phyloP scores from a whole-genome alignment of 2,888 invertebrate species.

The Synergus japonicus region DNA sequence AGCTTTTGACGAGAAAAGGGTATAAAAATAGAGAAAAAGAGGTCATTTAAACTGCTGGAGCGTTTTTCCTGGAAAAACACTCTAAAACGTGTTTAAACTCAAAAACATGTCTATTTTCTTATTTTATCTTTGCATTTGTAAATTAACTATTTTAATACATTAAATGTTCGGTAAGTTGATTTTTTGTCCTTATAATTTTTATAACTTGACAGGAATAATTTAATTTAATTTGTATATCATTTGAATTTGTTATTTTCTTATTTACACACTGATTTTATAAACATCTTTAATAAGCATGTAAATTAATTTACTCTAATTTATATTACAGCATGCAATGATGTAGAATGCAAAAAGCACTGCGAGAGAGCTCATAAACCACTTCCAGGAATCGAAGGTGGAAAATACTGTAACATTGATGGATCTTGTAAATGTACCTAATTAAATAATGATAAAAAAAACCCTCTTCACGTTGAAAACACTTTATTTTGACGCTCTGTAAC shows the following conservation, averaged over 20 bases:
- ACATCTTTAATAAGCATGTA: background rate
- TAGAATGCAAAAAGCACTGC: background rate
- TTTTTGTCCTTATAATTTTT: no score
- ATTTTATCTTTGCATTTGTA: no score
- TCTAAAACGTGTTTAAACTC: background rate
- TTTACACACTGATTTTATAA: background rate
- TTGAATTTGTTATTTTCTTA: no score
- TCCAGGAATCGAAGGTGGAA: slow-evolving; percentile 13
- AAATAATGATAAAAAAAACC: background rate
- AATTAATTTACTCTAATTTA: slow-evolving; percentile 9
- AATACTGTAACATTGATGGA: background rate
- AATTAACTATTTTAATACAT: no score
- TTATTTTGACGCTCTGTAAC: no score
- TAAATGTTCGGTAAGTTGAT: no score
- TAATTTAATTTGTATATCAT: no score
- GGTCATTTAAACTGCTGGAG: background rate
- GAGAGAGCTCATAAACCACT: background rate
- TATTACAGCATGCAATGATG: background rate
- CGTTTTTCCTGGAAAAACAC: background rate
- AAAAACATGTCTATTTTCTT: no score
- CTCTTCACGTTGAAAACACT: background rate
- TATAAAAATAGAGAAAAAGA: background rate
- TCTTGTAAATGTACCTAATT: slow-evolving; percentile 12
- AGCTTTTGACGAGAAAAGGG: background rate
- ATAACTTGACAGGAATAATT: no score